Percentiles rank a stretch among this genome's conserved stretches.
These are phyloP conservation scores for Nemotelus pantherinus DNA, from an alignment of 2,888 invertebrate species.

Conservation along the genomic window DNA sequence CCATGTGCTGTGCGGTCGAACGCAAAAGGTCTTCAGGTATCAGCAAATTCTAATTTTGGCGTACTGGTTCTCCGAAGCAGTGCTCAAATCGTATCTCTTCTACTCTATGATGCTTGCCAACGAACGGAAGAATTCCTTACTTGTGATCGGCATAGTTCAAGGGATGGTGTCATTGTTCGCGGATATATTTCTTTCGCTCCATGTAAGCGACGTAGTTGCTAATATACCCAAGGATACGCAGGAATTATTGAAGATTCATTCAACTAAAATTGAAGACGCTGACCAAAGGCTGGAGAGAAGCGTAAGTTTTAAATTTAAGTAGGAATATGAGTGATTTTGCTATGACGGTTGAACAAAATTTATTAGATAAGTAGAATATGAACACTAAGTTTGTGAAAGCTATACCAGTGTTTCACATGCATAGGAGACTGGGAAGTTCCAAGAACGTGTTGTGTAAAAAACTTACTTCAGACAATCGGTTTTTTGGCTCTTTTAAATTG, in stretches of 20 bases:
- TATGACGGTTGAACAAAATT: too few species aligned
- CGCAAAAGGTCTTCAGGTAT: background rate
- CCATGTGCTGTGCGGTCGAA: background rate
- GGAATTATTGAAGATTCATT: background rate
- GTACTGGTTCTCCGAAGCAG: background rate
- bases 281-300: background rate
- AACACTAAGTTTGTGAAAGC: too few species aligned
- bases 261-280: background rate
- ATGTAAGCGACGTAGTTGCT: background rate
- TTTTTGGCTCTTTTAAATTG: too few species aligned
- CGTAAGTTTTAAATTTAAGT: background rate
- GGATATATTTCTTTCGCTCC: background rate
- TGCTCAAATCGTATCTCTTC: conserved; percentile 9
- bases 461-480: too few species aligned
- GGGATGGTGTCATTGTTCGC: background rate
- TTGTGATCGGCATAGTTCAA: background rate
- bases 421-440: too few species aligned
- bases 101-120: background rate
- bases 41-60: background rate
- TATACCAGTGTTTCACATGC: too few species aligned
- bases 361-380: too few species aligned
- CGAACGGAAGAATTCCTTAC: background rate
- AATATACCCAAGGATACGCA: background rate
- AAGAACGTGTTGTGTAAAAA: too few species aligned
- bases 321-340: too few species aligned